Conservation (phyloP, 35 echinoderm and acorn worm species). For the Heliocidaris erythrogramma region DNA sequence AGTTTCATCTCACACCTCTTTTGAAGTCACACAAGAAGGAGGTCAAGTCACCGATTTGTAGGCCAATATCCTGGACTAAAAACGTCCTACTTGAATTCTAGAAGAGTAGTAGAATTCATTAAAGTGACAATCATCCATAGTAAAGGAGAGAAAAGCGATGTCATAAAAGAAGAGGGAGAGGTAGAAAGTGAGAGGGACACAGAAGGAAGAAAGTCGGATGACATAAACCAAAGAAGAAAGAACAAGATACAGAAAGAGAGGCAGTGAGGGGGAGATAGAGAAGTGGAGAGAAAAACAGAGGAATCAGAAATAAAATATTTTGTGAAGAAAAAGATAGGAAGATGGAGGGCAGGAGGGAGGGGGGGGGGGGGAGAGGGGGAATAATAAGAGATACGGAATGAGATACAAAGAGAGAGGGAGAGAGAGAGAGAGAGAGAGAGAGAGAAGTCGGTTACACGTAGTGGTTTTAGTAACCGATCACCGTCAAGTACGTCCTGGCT, state of each 20-base stretch:
- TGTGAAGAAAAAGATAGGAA: not conserved
- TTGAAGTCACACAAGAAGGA: not conserved
- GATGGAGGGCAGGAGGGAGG: not conserved
- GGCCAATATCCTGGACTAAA: not conserved
- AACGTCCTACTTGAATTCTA: not conserved
- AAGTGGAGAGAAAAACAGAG: not conserved
- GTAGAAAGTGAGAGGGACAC: no score
- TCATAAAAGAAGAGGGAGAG: not conserved
- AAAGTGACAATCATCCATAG: not conserved
- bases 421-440: not conserved
- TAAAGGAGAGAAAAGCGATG: not conserved
- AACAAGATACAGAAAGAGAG: not conserved
- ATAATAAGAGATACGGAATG: no score
- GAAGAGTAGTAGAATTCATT: not conserved
- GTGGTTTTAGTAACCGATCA: not conserved
- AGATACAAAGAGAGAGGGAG: no score
- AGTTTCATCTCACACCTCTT: not conserved
- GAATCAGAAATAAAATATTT: no score
- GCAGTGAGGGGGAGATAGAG: not conserved
- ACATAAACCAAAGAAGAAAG: no score
- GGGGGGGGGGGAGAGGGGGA: not conserved
- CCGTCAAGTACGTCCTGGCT: not conserved
- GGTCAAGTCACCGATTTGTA: slow-evolving; percentile 1
- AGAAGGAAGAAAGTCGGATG: no score
- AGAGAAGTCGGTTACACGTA: not conserved